Conservation (phyloP, 2,888 invertebrate genomes). For the Cosmopolites sordidus region DNA sequence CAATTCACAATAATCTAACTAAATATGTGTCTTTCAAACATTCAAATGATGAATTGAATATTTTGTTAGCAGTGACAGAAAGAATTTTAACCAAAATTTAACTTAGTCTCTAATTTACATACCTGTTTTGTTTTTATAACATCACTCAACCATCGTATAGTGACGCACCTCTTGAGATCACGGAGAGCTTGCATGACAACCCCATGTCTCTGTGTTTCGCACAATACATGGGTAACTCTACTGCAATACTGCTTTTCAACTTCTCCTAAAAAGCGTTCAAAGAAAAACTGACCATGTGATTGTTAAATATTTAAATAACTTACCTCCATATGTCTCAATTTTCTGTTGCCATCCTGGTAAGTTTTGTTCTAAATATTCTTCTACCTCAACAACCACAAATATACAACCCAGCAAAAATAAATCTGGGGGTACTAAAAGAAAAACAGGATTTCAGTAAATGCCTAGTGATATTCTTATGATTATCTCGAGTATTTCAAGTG, state of each 20-base stretch:
- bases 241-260: slow-evolving; percentile 80
- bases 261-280: slow-evolving; percentile 62
- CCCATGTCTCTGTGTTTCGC: slow-evolving; percentile 86
- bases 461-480: background rate
- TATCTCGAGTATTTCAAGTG: background rate
- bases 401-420: slow-evolving; percentile 89
- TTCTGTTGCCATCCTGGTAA: slow-evolving; percentile 45
- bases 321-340: slow-evolving; percentile 46
- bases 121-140: slow-evolving; percentile 74
- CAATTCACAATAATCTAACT: no score
- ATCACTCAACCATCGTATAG: slow-evolving; percentile 88
- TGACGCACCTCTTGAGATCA: slow-evolving; percentile 69
- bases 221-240: slow-evolving; percentile 87
- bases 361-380: slow-evolving; percentile 41
- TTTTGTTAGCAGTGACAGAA: background rate
- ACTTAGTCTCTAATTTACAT: background rate
- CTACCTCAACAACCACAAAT: slow-evolving; percentile 61
- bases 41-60: background rate
- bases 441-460: slow-evolving; percentile 2
- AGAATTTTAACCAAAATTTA: no score
- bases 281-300: background rate
- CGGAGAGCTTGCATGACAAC: slow-evolving; percentile 79
- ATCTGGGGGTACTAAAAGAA: slow-evolving; percentile 66
- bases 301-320: slow-evolving; percentile 1
- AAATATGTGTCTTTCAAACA: no score